phyloP scores from a whole-genome alignment of 2,888 invertebrate genomes.

The Ganaspis brasiliensis region DNA sequence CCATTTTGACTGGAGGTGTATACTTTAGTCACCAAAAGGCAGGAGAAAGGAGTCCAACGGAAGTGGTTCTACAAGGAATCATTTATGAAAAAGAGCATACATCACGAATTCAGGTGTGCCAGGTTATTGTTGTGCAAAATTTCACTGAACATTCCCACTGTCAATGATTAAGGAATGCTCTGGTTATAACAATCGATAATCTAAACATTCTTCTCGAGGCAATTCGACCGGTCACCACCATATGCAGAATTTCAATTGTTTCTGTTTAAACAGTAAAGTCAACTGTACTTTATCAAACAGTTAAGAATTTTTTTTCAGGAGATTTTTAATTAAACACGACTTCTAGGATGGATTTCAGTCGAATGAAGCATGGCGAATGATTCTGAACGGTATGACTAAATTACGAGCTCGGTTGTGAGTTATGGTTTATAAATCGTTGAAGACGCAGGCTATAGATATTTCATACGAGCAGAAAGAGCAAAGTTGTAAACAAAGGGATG shows the following conservation, averaged over 20 bases:
- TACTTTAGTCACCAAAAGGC: conserved; percentile 23
- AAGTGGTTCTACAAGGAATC: conserved; percentile 30
- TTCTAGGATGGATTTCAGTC: too few relatives aligned
- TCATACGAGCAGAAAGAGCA: conserved; percentile 6
- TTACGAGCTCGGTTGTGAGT: neutral
- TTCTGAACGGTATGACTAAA: conserved; percentile 11
- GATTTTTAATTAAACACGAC: neutral
- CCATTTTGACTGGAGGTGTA: neutral
- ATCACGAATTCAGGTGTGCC: conserved; percentile 37
- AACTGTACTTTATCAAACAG: too few relatives aligned
- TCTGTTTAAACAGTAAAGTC: too few relatives aligned
- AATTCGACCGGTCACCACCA: too few relatives aligned
- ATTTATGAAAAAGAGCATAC: conserved; percentile 8
- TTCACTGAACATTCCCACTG: neutral
- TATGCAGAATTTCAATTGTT: too few relatives aligned
- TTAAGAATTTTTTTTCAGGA: too few relatives aligned
- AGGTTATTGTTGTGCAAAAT: conserved; percentile 6
- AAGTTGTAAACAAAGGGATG: conserved; percentile 35
- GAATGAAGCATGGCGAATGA: too few relatives aligned
- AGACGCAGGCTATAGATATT: neutral
- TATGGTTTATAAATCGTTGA: conserved; percentile 13
- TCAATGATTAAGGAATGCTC: neutral
- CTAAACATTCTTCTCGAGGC: too few relatives aligned
- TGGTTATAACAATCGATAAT: too few relatives aligned
- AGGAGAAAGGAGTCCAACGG: conserved; percentile 22